Percentiles rank a stretch among this genome's conserved stretches.
Evolutionary conservation across 1,140 invertebrate species (phyloP).

Genomic region (Pachyrhynchus sulphureomaculatus): DNA sequence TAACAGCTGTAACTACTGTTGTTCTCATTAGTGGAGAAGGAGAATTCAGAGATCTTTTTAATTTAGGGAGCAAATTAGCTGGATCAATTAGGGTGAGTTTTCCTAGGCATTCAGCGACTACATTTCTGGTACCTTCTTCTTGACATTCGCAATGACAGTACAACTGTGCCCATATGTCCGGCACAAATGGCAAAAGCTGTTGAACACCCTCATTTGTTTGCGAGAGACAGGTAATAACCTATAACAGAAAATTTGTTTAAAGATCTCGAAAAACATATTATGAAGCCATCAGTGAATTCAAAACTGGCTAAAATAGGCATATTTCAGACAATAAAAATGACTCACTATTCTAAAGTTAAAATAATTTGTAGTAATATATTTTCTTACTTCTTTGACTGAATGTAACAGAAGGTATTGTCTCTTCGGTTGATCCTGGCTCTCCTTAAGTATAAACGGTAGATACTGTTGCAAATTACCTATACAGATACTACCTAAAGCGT

Average conservation of each 20-base stretch:
- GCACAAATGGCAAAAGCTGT: constrained; percentile 81
- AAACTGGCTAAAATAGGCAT: too few species aligned
- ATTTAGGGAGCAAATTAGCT: constrained; percentile 71
- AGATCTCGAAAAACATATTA: too few species aligned
- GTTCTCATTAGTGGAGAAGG: constrained; percentile 86
- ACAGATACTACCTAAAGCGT: constrained; percentile 91
- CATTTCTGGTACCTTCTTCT: constrained; percentile 97
- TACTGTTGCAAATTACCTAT: constrained; percentile 93
- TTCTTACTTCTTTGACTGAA: constrained; percentile 90
- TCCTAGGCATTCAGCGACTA: constrained; percentile 97
- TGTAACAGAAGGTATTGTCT: constrained; percentile 94
- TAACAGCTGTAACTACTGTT: constrained; percentile 97
- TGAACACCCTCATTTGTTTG: constrained; percentile 73
- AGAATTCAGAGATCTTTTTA: constrained; percentile 76
- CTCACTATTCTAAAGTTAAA: too few species aligned
- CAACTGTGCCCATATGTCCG: constrained; percentile 84
- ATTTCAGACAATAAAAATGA: too few species aligned
- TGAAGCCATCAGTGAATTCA: too few species aligned
- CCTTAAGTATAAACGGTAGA: constrained; percentile 90
- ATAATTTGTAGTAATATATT: too few species aligned
- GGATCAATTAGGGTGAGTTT: constrained; percentile 97
- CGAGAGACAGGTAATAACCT: constrained; percentile 88
- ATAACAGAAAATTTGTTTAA: constrained; percentile 54
- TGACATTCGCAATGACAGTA: constrained; percentile 93
- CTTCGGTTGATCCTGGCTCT: constrained; percentile 92